These are phyloP conservation scores for Rallus limicola DNA, from an alignment of 2,113 vertebrate genomes.

Conservation along the genomic window DNA sequence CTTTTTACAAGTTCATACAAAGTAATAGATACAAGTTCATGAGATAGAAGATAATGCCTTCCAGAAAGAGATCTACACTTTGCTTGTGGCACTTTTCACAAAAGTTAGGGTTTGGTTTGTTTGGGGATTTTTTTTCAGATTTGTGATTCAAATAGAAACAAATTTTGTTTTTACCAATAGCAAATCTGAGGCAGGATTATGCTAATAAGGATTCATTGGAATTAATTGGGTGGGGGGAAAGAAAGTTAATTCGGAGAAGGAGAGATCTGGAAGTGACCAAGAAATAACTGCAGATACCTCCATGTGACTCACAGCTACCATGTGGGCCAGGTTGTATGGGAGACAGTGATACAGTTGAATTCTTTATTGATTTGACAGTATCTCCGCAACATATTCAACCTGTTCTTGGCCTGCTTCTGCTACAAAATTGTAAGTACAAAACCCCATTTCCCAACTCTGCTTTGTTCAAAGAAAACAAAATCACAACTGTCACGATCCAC, in stretches of 20 bases:
- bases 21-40: background rate
- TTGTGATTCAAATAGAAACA: background rate
- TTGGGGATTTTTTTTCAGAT: background rate
- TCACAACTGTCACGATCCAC: no score
- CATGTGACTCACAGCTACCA: background rate
- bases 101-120: background rate
- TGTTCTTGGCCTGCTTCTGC: background rate
- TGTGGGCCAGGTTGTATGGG: background rate
- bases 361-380: background rate
- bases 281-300: background rate
- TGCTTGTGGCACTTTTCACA: accelerated
- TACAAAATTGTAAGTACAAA: background rate
- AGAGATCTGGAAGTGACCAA: background rate
- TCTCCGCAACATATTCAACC: accelerated
- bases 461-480: background rate
- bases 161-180: background rate
- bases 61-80: background rate
- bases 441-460: background rate
- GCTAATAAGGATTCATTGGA: background rate
- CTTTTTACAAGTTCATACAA: background rate
- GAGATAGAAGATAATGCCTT: background rate
- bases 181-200: background rate
- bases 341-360: background rate
- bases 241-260: background rate
- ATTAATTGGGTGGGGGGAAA: accelerated